Evolutionary conservation across 2,113 vertebrate species (phyloP).

Genomic region (Lycaon pictus): DNA sequence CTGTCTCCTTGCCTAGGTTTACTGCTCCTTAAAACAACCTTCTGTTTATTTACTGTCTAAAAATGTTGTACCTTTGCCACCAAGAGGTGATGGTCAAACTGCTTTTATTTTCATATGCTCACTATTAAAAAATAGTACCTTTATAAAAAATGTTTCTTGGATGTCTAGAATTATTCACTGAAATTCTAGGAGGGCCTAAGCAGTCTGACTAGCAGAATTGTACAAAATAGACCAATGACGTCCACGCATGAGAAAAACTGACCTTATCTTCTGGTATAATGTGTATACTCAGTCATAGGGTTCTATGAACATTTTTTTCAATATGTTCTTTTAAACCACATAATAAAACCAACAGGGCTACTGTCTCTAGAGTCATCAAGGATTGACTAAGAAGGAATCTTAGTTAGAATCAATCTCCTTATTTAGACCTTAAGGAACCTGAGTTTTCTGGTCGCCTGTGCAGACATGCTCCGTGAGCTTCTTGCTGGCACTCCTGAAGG

Average conservation of each 20-base stretch:
- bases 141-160: background rate
- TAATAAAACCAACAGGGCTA: conserved; percentile 1
- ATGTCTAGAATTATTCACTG: conserved; percentile 1
- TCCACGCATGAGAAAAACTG: background rate
- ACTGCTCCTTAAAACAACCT: conserved; percentile 33
- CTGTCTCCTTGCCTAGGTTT: background rate
- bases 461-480: conserved; percentile 62
- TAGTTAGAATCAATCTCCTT: conserved; percentile 63
- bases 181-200: conserved; percentile 18
- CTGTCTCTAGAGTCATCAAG: conserved; percentile 20
- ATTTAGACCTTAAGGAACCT: conserved; percentile 63
- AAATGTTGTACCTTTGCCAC: conserved; percentile 59
- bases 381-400: conserved; percentile 39
- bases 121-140: conserved; percentile 15
- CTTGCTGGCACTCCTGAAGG: conserved; percentile 52
- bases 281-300: background rate
- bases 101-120: conserved; percentile 31
- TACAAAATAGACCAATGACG: background rate
- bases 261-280: background rate
- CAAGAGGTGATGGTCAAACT: conserved; percentile 19
- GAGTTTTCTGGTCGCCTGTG: conserved; percentile 45
- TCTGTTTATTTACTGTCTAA: conserved; percentile 70
- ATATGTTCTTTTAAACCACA: background rate
- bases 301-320: conserved; percentile 11
- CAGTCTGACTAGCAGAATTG: background rate